Base-by-base conservation (phyloP, 2,113 vertebrate species). In the Psophia crepitans region DNA sequence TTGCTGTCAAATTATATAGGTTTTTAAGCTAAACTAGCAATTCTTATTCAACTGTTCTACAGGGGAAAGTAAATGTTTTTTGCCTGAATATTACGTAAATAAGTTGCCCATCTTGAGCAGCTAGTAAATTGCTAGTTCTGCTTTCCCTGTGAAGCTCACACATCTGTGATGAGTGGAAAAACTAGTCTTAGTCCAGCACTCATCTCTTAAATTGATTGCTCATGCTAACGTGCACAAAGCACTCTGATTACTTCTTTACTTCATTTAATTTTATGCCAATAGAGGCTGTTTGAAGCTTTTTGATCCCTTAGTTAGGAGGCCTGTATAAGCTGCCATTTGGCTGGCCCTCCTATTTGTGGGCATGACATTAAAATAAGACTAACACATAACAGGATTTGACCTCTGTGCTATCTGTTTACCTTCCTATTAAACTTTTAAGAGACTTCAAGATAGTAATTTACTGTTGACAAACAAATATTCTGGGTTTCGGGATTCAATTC, bases 81-180 rank as follows among this genome's bases (percentile, higher is more conserved):
- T 85, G 27, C 46, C 63, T 83, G 44, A 87, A 39, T 70, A 33
- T 57, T 73, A 80, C 32, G 58, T 76, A 63, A 78, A 75, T 83
- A n/a, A n/a, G 35, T 81, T 94, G 86, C 53, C 65, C 60, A 3
- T 93, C 43, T 78, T 75, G 23, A 84, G 66, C 65, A 96, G 66
- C 60, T 81, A 93, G 28, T 74, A 83, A 90, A 92, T 92, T 91
- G 79, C 79, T 92, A 44, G 63, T 80, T 93, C 79, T 91, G 61
- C 49, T 88, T 90, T 91, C 66, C 21, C 43, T 77, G 53, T 68
- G 56, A 61, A 76, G 79, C 78, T 92, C 82, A 94, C 12, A 23
- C 56, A 87, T 90, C 87, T 93, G 87, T 54, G 84, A 58, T 41
- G 57, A 90, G 68, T 86, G 30, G 75, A 75, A 79, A 70, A 89